Conservation (phyloP, 1,140 invertebrate species). For the Centruroides vittatus region DNA sequence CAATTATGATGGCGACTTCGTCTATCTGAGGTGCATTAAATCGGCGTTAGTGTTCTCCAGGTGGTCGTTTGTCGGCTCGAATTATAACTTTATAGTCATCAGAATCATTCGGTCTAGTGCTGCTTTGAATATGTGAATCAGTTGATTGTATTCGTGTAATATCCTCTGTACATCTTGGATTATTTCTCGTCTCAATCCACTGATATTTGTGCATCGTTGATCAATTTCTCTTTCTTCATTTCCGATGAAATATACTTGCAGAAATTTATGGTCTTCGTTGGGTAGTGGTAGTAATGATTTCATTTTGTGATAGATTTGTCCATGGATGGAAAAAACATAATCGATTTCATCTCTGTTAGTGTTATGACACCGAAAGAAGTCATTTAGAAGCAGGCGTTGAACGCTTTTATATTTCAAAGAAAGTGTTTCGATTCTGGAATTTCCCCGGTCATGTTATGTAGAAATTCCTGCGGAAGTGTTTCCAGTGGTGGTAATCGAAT, state of each 20-base stretch:
- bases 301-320: constrained; percentile 3
- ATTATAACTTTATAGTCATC: neutral
- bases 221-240: neutral
- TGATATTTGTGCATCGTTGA: neutral
- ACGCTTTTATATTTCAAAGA: too few species aligned
- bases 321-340: constrained; percentile 1
- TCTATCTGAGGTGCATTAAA: constrained; percentile 26
- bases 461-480: too few species aligned
- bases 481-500: too few species aligned
- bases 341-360: neutral
- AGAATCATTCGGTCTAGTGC: constrained; percentile 2
- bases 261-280: constrained; percentile 25
- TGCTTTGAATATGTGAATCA: neutral
- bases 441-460: too few species aligned
- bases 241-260: constrained; percentile 29
- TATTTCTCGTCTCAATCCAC: neutral
- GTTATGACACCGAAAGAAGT: neutral
- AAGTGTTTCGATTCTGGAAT: too few species aligned
- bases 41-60: constrained; percentile 26
- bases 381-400: constrained; percentile 3
- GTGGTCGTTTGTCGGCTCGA: constrained; percentile 22
- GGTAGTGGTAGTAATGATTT: neutral
- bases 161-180: neutral
- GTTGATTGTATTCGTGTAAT: neutral
- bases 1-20: constrained; percentile 32